Evolutionary conservation across 1,140 invertebrate species (phyloP).

Genomic region (Ceratina calcarata): DNA sequence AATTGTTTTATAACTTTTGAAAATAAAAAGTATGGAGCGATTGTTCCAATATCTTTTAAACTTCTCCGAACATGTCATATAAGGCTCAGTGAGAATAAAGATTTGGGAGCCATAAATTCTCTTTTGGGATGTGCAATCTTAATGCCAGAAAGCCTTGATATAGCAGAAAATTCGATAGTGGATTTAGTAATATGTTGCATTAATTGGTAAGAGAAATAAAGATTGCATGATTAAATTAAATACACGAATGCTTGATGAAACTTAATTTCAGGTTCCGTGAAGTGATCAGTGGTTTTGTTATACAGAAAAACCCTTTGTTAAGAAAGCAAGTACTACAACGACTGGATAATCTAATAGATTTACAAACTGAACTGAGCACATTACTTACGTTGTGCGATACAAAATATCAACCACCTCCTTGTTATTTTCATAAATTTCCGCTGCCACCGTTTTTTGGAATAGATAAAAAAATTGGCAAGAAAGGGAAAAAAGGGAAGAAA

Average conservation of each 20-base stretch:
- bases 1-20: slow-evolving; percentile 65
- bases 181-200: slow-evolving; percentile 88
- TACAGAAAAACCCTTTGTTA: slow-evolving; percentile 82
- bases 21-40: slow-evolving; percentile 67
- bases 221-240: no score
- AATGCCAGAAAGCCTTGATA: slow-evolving; percentile 79
- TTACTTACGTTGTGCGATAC: slow-evolving; percentile 76
- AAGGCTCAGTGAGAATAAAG: slow-evolving; percentile 81
- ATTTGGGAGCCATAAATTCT: slow-evolving; percentile 89
- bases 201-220: slow-evolving; percentile 84
- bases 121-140: slow-evolving; percentile 88
- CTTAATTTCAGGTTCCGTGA: slow-evolving; percentile 84
- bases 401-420: slow-evolving; percentile 83
- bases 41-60: slow-evolving; percentile 85
- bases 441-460: slow-evolving; percentile 70
- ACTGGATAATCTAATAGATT: slow-evolving; percentile 82
- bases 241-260: neutral
- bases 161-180: slow-evolving; percentile 80
- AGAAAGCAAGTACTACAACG: slow-evolving; percentile 82
- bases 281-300: slow-evolving; percentile 89
- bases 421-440: slow-evolving; percentile 80
- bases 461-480: slow-evolving; percentile 67
- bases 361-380: slow-evolving; percentile 81
- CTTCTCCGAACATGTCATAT: slow-evolving; percentile 83
- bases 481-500: slow-evolving; percentile 65